A percentile compares a stretch with the other conserved stretches of the same genome.
Evolutionary conservation across 1,140 invertebrate species (phyloP).

Genomic region (Leptinotarsa texana): DNA sequence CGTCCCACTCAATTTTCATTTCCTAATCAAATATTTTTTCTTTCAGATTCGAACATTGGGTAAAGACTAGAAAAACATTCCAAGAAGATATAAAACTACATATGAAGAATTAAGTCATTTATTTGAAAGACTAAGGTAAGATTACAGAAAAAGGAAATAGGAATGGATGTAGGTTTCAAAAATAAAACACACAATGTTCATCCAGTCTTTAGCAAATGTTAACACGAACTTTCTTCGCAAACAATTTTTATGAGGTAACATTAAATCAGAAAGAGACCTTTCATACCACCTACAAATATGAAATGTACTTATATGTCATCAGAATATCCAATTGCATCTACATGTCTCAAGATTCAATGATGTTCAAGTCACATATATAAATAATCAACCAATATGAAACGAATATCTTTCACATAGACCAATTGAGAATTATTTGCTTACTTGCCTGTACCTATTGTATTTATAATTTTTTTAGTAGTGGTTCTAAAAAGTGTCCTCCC

Average conservation of each 20-base stretch:
- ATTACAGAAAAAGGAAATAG: constrained; percentile 20
- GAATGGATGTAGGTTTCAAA: constrained; percentile 20
- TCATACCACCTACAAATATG: constrained; percentile 35
- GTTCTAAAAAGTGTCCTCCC: constrained; percentile 68
- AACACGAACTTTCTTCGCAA: not conserved
- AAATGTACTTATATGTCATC: not conserved
- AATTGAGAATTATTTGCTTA: not conserved
- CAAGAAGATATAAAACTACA: constrained; percentile 40
- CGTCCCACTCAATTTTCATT: not conserved
- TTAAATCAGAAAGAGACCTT: constrained; percentile 50
- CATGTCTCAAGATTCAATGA: too few species aligned
- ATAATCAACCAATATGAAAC: not conserved
- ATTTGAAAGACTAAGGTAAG: not conserved
- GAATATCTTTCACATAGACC: not conserved
- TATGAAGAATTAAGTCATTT: constrained; percentile 2
- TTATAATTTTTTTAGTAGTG: not conserved
- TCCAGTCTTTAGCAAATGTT: constrained; percentile 44
- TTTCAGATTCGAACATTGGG: constrained; percentile 35
- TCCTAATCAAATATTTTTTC: too few species aligned
- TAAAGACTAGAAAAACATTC: constrained; percentile 40
- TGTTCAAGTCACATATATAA: constrained; percentile 7
- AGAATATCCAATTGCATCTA: too few species aligned
- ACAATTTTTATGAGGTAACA: constrained; percentile 25
- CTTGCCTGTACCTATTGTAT: not conserved
- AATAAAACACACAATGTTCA: constrained; percentile 39